Conservation (phyloP, 2,113 vertebrate species). For the Limanda limanda region DNA sequence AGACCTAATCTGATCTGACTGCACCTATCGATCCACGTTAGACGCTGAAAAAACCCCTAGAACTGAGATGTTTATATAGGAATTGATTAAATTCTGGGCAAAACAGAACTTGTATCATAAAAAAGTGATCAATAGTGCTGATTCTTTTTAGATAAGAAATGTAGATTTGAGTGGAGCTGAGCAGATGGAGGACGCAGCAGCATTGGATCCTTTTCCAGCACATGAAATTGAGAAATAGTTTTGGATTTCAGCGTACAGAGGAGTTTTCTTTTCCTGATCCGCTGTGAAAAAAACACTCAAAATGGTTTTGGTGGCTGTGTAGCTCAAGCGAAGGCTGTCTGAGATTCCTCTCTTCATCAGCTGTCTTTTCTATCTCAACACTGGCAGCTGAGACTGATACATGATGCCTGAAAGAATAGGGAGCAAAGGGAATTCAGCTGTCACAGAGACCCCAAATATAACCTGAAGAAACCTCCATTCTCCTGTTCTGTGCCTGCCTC, state of each 20-base stretch:
- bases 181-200: slow-evolving; percentile 12
- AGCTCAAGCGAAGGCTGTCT: slow-evolving; percentile 29
- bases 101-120: slow-evolving; percentile 42
- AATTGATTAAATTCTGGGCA: slow-evolving; percentile 43
- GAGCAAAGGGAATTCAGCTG: slow-evolving; percentile 62
- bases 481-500: slow-evolving; percentile 9
- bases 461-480: slow-evolving; percentile 53
- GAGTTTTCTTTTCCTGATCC: slow-evolving; percentile 8
- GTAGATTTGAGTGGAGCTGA: slow-evolving; percentile 20
- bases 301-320: slow-evolving; percentile 14
- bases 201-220: slow-evolving; percentile 6
- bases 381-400: slow-evolving; percentile 50
- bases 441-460: slow-evolving; percentile 62
- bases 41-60: slow-evolving; percentile 31
- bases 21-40: slow-evolving; percentile 37
- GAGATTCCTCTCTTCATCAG: slow-evolving; percentile 49
- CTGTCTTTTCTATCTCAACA: slow-evolving; percentile 33
- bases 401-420: slow-evolving; percentile 51
- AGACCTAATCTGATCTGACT: slow-evolving; percentile 46
- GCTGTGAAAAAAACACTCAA: background rate
- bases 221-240: slow-evolving; percentile 22
- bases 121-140: slow-evolving; percentile 23
- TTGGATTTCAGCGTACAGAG: slow-evolving; percentile 21
- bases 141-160: slow-evolving; percentile 27
- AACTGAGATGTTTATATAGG: slow-evolving; percentile 47